Conservation (phyloP, 2,113 vertebrate species). For the Steatornis caripensis region DNA sequence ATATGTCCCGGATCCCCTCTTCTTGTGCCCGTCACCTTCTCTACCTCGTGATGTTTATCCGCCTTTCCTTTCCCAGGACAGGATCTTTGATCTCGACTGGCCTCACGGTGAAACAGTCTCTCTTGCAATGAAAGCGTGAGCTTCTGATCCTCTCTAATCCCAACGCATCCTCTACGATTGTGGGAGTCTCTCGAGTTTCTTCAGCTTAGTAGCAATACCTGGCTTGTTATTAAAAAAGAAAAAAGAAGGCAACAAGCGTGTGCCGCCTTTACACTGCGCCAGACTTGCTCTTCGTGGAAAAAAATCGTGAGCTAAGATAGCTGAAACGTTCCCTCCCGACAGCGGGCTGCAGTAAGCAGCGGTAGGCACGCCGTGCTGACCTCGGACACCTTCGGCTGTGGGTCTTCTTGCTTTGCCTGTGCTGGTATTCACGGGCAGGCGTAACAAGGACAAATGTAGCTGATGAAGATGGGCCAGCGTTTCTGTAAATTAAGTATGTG, state of each 20-base stretch:
- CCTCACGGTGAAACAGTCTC: background rate
- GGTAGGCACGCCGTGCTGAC: background rate
- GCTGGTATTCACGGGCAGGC: background rate
- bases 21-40: background rate
- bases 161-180: constrained; percentile 15
- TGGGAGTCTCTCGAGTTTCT: background rate
- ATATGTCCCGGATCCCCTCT: background rate
- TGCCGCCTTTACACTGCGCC: background rate
- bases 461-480: background rate
- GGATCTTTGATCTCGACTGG: constrained; percentile 34
- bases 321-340: background rate
- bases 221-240: background rate
- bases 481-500: background rate
- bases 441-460: background rate
- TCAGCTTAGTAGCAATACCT: background rate
- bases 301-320: background rate
- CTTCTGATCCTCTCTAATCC: constrained; percentile 41
- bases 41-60: constrained; percentile 15
- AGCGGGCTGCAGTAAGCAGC: background rate
- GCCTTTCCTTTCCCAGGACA: constrained; percentile 30
- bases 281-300: background rate
- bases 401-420: background rate
- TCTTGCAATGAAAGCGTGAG: background rate
- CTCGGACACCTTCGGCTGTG: background rate
- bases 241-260: too few species aligned